Evolutionary conservation across 2,888 invertebrate genomes (phyloP).

Genomic region (Chymomyza caudatula): DNA sequence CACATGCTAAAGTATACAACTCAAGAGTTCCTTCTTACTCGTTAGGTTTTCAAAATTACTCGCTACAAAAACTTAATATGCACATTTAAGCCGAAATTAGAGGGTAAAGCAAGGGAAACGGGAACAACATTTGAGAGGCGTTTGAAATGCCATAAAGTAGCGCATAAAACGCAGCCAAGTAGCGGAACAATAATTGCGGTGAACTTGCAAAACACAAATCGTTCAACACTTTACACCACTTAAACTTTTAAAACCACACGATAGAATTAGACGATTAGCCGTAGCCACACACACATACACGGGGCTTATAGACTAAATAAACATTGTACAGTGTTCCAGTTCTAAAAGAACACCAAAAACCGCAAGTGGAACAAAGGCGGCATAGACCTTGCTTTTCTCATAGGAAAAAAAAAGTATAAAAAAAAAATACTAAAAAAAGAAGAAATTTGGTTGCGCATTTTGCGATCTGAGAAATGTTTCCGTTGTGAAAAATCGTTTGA

Average conservation of each 20-base stretch:
- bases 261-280: constrained; percentile 70
- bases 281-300: constrained; percentile 30
- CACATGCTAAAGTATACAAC: background rate
- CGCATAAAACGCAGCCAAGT: background rate
- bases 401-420: constrained; percentile 15
- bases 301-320: constrained; percentile 62
- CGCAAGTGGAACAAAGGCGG: no score
- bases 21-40: no score
- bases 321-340: constrained; percentile 25
- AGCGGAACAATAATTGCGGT: background rate
- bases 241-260: constrained; percentile 66
- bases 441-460: constrained; percentile 23
- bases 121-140: background rate
- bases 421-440: constrained; percentile 22
- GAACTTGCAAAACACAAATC: constrained; percentile 46
- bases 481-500: constrained; percentile 58
- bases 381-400: background rate
- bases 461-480: constrained; percentile 42
- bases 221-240: constrained; percentile 64
- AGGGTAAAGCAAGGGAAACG: background rate
- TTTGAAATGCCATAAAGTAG: background rate
- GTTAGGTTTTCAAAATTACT: background rate
- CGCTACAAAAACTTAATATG: background rate
- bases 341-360: background rate
- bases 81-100: background rate